A percentile compares a stretch with the other conserved stretches of the same genome.
These are phyloP conservation scores for Halesus radiatus DNA, from an alignment of 1,140 invertebrate genomes.

Conservation along the genomic window DNA sequence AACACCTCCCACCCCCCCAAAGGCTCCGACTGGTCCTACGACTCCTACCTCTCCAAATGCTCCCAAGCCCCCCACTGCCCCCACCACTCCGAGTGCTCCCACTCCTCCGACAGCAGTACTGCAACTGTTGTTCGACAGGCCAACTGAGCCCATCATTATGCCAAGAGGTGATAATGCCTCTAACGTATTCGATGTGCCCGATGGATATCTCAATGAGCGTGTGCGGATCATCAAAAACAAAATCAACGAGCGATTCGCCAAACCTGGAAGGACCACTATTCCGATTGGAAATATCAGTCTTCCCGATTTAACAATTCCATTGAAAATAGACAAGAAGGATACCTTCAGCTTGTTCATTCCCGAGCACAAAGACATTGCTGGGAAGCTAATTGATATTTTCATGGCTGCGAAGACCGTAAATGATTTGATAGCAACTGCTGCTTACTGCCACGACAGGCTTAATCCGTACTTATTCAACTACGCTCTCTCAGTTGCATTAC, in stretches of 20 bases:
- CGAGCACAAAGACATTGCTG: slow-evolving; percentile 77
- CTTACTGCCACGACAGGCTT: slow-evolving; percentile 80
- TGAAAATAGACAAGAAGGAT: slow-evolving; percentile 76
- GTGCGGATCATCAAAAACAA: not conserved
- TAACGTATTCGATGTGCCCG: slow-evolving; percentile 75
- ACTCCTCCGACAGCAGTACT: not conserved
- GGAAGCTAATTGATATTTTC: slow-evolving; percentile 80
- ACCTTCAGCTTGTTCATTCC: slow-evolving; percentile 84
- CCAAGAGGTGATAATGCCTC: slow-evolving; percentile 74
- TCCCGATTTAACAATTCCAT: slow-evolving; percentile 77
- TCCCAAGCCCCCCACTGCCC: not conserved
- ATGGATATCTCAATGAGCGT: slow-evolving; percentile 64
- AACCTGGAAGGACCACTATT: not conserved
- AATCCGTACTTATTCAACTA: slow-evolving; percentile 87
- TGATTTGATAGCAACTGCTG: slow-evolving; percentile 77
- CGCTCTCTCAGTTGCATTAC: slow-evolving; percentile 79
- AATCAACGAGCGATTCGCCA: not conserved
- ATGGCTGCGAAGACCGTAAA: slow-evolving; percentile 79
- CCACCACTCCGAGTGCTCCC: not conserved
- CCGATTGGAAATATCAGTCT: slow-evolving; percentile 74
- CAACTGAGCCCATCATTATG: slow-evolving; percentile 81
- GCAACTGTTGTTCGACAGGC: slow-evolving; percentile 79
- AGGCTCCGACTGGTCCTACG: not conserved
- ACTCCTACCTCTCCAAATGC: not conserved
- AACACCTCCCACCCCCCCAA: too few species aligned